Evolutionary conservation across 2,113 vertebrate genomes (phyloP).

Genomic region (Chionomys nivalis): DNA sequence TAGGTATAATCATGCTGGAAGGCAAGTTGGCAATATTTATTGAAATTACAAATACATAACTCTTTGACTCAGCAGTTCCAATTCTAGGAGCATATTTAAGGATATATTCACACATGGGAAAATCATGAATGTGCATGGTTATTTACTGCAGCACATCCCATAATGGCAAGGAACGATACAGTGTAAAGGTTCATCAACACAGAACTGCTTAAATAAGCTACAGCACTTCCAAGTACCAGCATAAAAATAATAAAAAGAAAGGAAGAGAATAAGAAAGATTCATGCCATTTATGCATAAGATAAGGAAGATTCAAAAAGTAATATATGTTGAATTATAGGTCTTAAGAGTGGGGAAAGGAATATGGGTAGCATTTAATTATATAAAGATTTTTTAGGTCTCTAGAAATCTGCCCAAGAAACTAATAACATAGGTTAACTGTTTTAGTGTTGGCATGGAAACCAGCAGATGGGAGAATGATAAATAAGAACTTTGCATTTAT

Average conservation of each 20-base stretch:
- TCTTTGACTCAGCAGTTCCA: conserved; percentile 81
- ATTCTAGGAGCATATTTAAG: conserved; percentile 61
- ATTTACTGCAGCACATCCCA: conserved; percentile 49
- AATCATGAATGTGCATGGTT: conserved; percentile 67
- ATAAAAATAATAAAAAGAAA: neutral
- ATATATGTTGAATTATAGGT: neutral
- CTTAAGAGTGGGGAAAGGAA: neutral
- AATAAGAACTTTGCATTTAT: neutral
- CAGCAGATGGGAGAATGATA: neutral
- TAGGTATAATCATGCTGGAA: conserved; percentile 80
- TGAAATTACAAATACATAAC: conserved; percentile 75
- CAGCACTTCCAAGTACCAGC: neutral
- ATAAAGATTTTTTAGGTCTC: conserved; percentile 29
- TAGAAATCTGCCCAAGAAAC: conserved; percentile 31
- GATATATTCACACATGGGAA: conserved; percentile 65
- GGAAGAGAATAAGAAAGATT: neutral
- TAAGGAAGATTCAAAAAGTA: neutral
- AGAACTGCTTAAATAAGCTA: conserved; percentile 42
- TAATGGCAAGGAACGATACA: conserved; percentile 26
- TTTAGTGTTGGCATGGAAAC: conserved; percentile 13
- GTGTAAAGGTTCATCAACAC: conserved; percentile 41
- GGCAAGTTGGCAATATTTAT: conserved; percentile 78
- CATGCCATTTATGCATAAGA: neutral
- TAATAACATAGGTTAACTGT: conserved; percentile 42
- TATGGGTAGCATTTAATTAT: neutral